Evolutionary conservation across 1,140 invertebrate species (phyloP).

Genomic region (Catajapyx aquilonaris): DNA sequence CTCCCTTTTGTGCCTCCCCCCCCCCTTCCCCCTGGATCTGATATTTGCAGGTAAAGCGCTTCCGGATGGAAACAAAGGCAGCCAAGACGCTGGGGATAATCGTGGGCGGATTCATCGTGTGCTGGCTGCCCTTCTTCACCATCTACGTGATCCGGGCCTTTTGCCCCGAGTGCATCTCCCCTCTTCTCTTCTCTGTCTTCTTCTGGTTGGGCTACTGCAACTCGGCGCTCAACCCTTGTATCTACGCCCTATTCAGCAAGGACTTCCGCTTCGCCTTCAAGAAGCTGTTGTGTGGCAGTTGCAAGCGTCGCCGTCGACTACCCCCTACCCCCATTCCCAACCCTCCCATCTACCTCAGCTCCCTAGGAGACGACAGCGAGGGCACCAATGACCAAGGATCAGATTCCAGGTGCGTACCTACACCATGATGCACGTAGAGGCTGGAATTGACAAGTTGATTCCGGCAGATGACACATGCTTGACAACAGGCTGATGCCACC

Average conservation of each 20-base stretch:
- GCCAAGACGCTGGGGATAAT: slow-evolving; percentile 86
- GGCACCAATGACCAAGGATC: slow-evolving; percentile 21
- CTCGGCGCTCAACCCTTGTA: slow-evolving; percentile 79
- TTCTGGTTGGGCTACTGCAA: slow-evolving; percentile 97
- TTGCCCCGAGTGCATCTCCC: slow-evolving; percentile 53
- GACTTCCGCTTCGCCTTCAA: slow-evolving; percentile 84
- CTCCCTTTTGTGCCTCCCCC: too few species aligned
- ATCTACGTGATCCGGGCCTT: slow-evolving; percentile 74
- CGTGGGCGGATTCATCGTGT: slow-evolving; percentile 78
- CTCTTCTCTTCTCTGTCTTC: slow-evolving; percentile 65
- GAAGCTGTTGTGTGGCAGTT: slow-evolving; percentile 69
- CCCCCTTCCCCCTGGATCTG: too few species aligned
- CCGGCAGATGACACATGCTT: too few species aligned
- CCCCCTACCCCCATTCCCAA: neutral
- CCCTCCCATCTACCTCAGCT: neutral
- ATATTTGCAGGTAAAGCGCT: slow-evolving; percentile 41
- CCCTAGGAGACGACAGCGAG: slow-evolving; percentile 27
- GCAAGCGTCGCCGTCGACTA: slow-evolving; percentile 14
- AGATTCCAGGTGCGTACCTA: slow-evolving; percentile 32
- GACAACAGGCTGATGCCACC: too few species aligned
- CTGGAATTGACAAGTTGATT: too few species aligned
- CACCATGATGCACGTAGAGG: too few species aligned
- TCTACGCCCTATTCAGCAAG: slow-evolving; percentile 79
- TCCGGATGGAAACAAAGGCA: slow-evolving; percentile 79
- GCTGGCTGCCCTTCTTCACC: slow-evolving; percentile 89